A percentile compares a stretch with the other conserved stretches of the same genome.
Evolutionary conservation across 2,888 invertebrate genomes (phyloP).

Genomic region (Cerastis leucographa): DNA sequence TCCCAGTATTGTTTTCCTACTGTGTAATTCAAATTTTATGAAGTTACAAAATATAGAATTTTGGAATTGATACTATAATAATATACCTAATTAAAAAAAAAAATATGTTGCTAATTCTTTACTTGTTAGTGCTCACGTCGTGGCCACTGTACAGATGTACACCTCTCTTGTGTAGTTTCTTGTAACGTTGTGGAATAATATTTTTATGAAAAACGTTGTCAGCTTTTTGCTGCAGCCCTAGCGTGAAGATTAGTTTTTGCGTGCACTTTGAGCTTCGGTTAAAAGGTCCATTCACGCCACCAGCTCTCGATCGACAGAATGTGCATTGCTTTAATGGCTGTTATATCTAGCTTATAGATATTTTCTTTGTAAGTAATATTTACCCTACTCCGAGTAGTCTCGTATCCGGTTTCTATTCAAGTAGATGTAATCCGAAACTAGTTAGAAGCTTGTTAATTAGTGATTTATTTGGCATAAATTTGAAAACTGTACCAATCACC

Average conservation of each 20-base stretch:
- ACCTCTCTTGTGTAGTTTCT: neutral
- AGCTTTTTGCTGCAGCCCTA: slow-evolving; percentile 35
- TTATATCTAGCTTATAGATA: slow-evolving; percentile 16
- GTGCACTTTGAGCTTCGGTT: slow-evolving; percentile 55
- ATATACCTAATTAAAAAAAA: too few relatives aligned
- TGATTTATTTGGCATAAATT: neutral
- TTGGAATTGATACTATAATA: neutral
- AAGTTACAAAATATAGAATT: too few relatives aligned
- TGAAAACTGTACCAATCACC: neutral
- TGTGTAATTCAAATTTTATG: neutral
- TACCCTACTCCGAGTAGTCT: neutral
- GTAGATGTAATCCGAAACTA: neutral
- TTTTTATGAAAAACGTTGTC: neutral
- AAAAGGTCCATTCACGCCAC: slow-evolving; percentile 54
- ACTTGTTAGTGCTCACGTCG: neutral
- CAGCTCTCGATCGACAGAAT: slow-evolving; percentile 36
- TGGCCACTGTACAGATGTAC: neutral
- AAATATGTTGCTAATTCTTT: neutral
- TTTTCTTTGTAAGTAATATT: slow-evolving; percentile 7
- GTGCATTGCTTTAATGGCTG: slow-evolving; percentile 50
- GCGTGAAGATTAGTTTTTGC: slow-evolving; percentile 37
- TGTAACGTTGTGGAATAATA: neutral
- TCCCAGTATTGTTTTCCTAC: neutral
- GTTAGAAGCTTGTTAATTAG: too few relatives aligned
- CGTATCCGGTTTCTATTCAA: neutral